Evolutionary conservation across 2,797 vertebrate genomes (phyloP), one percentile per base, ranked within the genome.

Genomic region (Pangasius larnaudii): DNA sequence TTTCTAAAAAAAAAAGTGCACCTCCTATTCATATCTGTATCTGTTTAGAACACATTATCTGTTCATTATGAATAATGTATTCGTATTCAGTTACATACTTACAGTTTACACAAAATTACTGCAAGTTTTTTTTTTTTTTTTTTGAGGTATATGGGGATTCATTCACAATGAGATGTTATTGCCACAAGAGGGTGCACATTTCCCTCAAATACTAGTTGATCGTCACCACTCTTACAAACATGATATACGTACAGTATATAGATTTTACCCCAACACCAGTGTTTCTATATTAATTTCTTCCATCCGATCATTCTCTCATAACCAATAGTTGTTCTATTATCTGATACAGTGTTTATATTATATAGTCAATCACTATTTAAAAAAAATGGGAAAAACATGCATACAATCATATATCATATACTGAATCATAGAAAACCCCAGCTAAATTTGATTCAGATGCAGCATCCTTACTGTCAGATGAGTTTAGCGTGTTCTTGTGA

Each of bases 141-240:
- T 49, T 75, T 11, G 49, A 51, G 30, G 14, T 77, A 53, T 2
- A 51, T 13, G n/a, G 74, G 13, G 6, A 22, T 56, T 19, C 74
- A n/a, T 19, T 56, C 49, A 59, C 36, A 27, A 14, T 42, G 33
- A 67, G 27, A 14, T 51, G 14, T 10, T 77, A 46, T 77, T 42
- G 75, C 90, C 90, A 82, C 46, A 33, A 85, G 88, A 85, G 81
- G 90, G 88, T 86, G 75, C n/a, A 86, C 49, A 53, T 88, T 82
- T 86, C 81, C 67, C 39, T 86, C 5, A 69, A 85, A 86, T 56
- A 36, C 67, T 39, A 74, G 11, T 33, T 79, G 18, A 42, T 7
- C 19, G 3, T 72, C 33, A 22, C 24, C 27, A 22, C 0, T 3
- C 30, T 67, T 56, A 27, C 4, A 39, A 24, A 63, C 5, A 53